Evolutionary conservation across 2,113 vertebrate genomes (phyloP).

Genomic region (Callipepla squamata): DNA sequence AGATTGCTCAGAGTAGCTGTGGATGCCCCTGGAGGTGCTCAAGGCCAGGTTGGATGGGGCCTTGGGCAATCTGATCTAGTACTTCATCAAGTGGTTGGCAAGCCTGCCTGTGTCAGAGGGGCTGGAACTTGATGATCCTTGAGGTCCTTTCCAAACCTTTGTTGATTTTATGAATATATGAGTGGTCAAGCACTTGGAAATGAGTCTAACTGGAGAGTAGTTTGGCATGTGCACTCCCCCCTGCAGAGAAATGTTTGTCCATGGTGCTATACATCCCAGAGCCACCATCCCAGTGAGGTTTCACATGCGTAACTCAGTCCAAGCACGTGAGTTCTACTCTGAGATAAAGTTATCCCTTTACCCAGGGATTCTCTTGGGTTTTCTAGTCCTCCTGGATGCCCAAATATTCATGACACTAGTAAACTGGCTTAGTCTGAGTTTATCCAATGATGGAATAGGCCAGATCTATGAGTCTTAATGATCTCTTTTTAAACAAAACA

Average conservation of each 20-base stretch:
- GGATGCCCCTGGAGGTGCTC: no score
- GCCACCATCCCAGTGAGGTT: not conserved
- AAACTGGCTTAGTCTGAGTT: constrained; percentile 5
- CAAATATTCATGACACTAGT: not conserved
- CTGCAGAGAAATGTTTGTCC: not conserved
- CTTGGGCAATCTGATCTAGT: no score
- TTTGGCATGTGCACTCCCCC: not conserved
- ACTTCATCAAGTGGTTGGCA: no score
- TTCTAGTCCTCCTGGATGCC: not conserved
- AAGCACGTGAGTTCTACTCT: not conserved
- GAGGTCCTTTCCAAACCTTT: no score
- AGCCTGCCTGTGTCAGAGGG: no score
- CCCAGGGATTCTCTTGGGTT: constrained; percentile 31
- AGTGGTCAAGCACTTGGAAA: not conserved
- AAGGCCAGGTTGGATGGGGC: no score
- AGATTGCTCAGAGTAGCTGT: no score
- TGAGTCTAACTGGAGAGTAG: not conserved
- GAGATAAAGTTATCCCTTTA: not conserved
- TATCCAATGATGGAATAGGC: not conserved
- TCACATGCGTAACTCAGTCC: accelerated
- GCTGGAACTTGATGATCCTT: no score
- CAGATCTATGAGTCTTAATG: constrained; percentile 33
- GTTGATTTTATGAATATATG: no score
- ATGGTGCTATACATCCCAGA: not conserved
- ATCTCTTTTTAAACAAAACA: not conserved